Percentiles rank a stretch among this genome's conserved stretches.
phyloP scores from a whole-genome alignment of 2,113 vertebrate species.

The Sinocyclocheilus grahami region DNA sequence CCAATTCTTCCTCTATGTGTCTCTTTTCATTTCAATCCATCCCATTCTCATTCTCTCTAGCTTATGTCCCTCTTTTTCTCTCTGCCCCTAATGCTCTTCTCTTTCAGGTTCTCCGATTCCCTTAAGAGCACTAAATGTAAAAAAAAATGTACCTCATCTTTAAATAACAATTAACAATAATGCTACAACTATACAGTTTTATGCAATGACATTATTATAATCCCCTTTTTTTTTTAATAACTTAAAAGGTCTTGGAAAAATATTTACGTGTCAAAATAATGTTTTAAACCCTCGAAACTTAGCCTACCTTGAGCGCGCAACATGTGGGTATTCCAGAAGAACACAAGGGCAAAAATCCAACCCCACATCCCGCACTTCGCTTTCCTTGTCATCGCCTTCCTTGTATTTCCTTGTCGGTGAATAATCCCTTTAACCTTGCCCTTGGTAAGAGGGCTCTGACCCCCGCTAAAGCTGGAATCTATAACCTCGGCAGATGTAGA shows the following conservation, averaged over 20 bases:
- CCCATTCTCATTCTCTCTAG: neutral
- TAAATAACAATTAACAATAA: conserved; percentile 16
- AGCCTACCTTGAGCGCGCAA: conserved; percentile 80
- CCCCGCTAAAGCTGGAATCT: neutral
- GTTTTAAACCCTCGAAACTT: conserved; percentile 58
- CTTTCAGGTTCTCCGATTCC: neutral
- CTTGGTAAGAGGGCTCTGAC: conserved; percentile 2
- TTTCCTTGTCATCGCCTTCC: neutral
- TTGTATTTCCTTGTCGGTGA: neutral
- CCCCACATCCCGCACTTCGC: conserved; percentile 54
- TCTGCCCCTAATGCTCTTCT: neutral
- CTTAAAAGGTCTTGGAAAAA: neutral
- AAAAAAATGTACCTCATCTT: neutral
- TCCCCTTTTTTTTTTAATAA: neutral
- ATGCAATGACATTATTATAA: neutral
- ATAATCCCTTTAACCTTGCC: conserved; percentile 25
- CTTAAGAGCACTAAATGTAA: neutral
- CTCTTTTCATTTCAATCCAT: neutral
- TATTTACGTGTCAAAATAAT: neutral
- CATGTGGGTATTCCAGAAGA: conserved; percentile 81
- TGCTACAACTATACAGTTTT: neutral
- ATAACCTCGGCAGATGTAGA: neutral
- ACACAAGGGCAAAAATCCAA: conserved; percentile 76
- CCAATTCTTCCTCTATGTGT: neutral
- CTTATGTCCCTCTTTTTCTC: neutral